Base-by-base conservation (phyloP, 2,113 vertebrate species). In the Zosterops pallidus region DNA sequence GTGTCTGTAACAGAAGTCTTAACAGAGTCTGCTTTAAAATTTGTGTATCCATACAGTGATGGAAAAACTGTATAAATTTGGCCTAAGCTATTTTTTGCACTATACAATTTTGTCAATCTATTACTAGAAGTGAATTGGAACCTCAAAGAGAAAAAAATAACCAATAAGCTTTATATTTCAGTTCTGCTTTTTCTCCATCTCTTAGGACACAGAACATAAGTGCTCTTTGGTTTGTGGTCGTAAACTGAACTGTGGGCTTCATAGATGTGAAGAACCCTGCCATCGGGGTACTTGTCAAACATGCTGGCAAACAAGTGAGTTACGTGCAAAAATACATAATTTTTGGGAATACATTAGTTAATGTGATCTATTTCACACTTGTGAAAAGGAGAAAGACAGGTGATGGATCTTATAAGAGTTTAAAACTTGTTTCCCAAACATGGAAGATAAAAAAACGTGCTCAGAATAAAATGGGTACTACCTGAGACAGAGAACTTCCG, bases 231-330 rank as follows among this genome's bases (percentile, higher is more conserved):
- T 99, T 96, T 99, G 99, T 91, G 98, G 99, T 90, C 98, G 99
- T 97, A 99, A 99, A 96, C 99, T 99, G 74, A 99, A 98, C 92
- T 99, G 99, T 91, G 99, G 99, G 92, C 98, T 99, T 93, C 99
- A 99, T 39, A 98, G 99, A 81, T 99, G 99, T 97, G 99, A 99
- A 97, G 99, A 99, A 83, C 98, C 98, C 31, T 99, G 99, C 96
- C 99, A 99, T 96, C 98, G 99, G 82, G 99, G 99, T 80, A 99
- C 98, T 96, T 99, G 99, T 97, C 99, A 99, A 90, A 98, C 98
- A 7, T 99, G 99, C 97, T 99, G 99, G 99, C 99, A 99, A 97
- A 99, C 99, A 84, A 99, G 99, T 99, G 96, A 98, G 99, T 98
- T 37, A 68, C 0, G 0, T 80, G 60, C 50, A 83, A 63, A n/a